Percentiles rank a stretch among this genome's conserved stretches.
Evolutionary conservation across 2,888 invertebrate species (phyloP).

Genomic region (Catocala fraxini): DNA sequence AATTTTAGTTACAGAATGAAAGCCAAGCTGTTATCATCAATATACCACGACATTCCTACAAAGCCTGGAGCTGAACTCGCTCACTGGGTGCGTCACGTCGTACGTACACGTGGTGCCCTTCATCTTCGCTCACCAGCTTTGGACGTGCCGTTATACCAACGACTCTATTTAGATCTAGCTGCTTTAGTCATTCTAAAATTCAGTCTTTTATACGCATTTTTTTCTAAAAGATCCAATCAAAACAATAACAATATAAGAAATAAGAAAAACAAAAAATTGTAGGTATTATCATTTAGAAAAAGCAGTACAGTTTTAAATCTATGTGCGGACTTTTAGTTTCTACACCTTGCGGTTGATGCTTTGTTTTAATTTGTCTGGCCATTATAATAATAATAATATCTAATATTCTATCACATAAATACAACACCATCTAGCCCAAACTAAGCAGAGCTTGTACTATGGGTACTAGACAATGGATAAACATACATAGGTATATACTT

Average conservation of each 20-base stretch:
- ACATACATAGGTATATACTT: too few relatives aligned
- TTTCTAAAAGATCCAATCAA: background rate
- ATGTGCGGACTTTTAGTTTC: too few relatives aligned
- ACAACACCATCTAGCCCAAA: too few relatives aligned
- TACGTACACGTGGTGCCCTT: slow-evolving; percentile 43
- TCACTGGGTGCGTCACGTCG: slow-evolving; percentile 66
- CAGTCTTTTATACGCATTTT: background rate
- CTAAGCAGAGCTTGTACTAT: too few relatives aligned
- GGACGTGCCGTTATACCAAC: slow-evolving; percentile 15
- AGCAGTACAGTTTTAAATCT: too few relatives aligned
- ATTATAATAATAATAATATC: too few relatives aligned
- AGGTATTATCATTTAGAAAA: too few relatives aligned
- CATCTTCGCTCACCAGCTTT: slow-evolving; percentile 15
- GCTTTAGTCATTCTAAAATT: slow-evolving; percentile 1
- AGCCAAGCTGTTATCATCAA: slow-evolving; percentile 56
- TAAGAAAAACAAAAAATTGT: too few relatives aligned
- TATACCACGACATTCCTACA: slow-evolving; percentile 61
- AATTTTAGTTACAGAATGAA: slow-evolving; percentile 56
- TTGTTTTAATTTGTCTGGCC: too few relatives aligned
- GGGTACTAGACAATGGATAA: too few relatives aligned
- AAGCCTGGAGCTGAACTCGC: slow-evolving; percentile 57
- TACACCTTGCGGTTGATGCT: too few relatives aligned
- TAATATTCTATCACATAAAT: too few relatives aligned
- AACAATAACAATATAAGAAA: background rate
- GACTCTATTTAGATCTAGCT: slow-evolving; percentile 13